These are phyloP conservation scores for Drosophila merina DNA, from an alignment of 2,888 invertebrate species.

Conservation along the genomic window DNA sequence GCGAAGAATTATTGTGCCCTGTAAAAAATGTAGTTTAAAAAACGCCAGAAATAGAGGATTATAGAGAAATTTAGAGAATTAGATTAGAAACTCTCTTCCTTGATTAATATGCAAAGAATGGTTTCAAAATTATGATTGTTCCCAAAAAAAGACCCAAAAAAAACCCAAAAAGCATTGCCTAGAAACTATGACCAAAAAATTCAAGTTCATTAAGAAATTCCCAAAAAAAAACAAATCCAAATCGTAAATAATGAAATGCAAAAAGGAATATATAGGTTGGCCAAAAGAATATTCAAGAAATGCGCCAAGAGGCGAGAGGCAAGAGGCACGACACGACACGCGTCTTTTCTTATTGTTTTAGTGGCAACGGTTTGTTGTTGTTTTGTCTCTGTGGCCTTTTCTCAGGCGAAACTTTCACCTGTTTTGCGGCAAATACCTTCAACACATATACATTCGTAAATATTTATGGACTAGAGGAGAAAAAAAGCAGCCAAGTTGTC, in stretches of 20 bases:
- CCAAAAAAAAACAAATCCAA: constrained; percentile 32
- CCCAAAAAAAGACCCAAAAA: constrained; percentile 3
- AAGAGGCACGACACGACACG: constrained; percentile 2
- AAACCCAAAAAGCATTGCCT: no score
- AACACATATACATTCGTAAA: constrained; percentile 56
- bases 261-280: constrained; percentile 28
- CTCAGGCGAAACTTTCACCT: constrained; percentile 68
- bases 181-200: neutral
- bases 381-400: constrained; percentile 25
- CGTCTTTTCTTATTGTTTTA: constrained; percentile 27
- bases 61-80: no score
- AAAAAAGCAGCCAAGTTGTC: constrained; percentile 36
- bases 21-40: no score
- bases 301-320: constrained; percentile 32
- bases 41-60: no score
- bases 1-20: no score
- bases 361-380: constrained; percentile 1
- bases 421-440: constrained; percentile 69
- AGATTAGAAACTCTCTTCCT: neutral
- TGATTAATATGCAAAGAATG: constrained; percentile 28
- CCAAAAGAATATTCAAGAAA: constrained; percentile 65
- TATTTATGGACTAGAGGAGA: constrained; percentile 67
- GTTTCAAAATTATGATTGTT: constrained; percentile 18
- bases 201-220: constrained; percentile 46
- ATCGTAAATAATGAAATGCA: constrained; percentile 25